These are phyloP conservation scores for Pempheris klunzingeri DNA, from an alignment of 2,797 vertebrate species.

Conservation along the genomic window DNA sequence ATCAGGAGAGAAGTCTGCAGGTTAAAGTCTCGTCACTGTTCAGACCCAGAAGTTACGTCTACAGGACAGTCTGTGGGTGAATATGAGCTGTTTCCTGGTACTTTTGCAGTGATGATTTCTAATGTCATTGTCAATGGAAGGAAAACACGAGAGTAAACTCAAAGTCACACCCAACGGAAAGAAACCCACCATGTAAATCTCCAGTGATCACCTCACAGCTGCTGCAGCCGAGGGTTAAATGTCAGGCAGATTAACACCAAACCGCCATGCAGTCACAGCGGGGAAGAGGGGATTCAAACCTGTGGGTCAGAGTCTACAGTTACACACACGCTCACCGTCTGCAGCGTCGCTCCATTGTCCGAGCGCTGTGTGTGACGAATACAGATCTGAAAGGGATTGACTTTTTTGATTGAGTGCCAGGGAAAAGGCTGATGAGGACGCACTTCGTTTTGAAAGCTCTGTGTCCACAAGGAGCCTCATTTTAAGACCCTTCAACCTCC, in stretches of 20 bases:
- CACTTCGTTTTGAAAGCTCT: not conserved
- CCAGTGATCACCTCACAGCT: not conserved
- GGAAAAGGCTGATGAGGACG: constrained; percentile 3
- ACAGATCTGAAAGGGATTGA: not conserved
- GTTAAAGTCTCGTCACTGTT: too few relatives aligned
- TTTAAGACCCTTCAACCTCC: not conserved
- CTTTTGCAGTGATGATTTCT: too few relatives aligned
- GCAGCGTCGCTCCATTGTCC: constrained; percentile 16
- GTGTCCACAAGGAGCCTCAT: not conserved
- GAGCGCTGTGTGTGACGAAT: not conserved
- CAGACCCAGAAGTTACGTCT: too few relatives aligned
- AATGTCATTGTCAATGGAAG: too few relatives aligned
- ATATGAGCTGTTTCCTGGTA: too few relatives aligned
- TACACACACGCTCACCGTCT: constrained; percentile 26
- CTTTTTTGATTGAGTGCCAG: not conserved
- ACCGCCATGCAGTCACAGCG: constrained; percentile 2
- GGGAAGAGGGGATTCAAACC: constrained; percentile 19
- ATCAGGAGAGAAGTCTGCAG: too few relatives aligned
- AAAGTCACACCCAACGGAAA: too few relatives aligned
- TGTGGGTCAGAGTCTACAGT: constrained; percentile 35
- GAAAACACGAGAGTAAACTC: too few relatives aligned
- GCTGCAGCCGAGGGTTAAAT: constrained; percentile 8
- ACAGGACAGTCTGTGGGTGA: too few relatives aligned
- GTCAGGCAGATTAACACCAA: constrained; percentile 45
- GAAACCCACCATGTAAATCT: not conserved